Evolutionary conservation across 2,888 invertebrate genomes (phyloP), one percentile per base, ranked within the genome.

Genomic region (Drosophila recens): DNA sequence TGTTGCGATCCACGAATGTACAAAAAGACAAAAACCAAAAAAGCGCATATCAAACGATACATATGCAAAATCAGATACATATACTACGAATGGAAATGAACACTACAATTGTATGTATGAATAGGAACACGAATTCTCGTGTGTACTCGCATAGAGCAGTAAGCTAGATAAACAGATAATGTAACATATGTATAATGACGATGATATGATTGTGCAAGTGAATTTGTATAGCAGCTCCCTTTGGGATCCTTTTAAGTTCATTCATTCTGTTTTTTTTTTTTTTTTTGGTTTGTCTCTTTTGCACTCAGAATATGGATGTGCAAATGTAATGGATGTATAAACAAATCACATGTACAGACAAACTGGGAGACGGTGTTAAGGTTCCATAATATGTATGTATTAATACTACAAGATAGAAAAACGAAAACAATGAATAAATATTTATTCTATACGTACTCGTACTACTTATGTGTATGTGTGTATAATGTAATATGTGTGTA

Each of bases 321-420:
- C 33, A 23, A 46, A 10, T 20, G 30, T 34, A 15, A 20, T 27
- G 42, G 11, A 13, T 48, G 52, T 20, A 52, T 23, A 17, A 56
- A 30, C 34, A 51, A 30, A 34, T 4, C 45, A 45, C 20, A 23
- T 45, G 52, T 40, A 43, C 34, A 33, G 53, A 52, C 34, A 63
- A 56, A 54, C 46, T 77, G 63, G 45, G 76, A 72, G 62, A 78
- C 79, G 79, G 76, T 76, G 59, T 53, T 34, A 75, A 67, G 69
- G 79, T 79, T 79, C 79, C 79, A 76, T 57, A 58, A 52, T 36
- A 30, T 2, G 30, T 30, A 62, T 45, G 23, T 54, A 34, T 63
- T 38, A 58, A 66, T 53, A 65, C 27, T 53, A 65, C 20, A 51
- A 33, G 27, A 34, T 20, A 42, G 23, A 23, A 34, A 42, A 70